Evolutionary conservation across 1,140 invertebrate species (phyloP).

Genomic region (Thaumetopoea pityocampa): DNA sequence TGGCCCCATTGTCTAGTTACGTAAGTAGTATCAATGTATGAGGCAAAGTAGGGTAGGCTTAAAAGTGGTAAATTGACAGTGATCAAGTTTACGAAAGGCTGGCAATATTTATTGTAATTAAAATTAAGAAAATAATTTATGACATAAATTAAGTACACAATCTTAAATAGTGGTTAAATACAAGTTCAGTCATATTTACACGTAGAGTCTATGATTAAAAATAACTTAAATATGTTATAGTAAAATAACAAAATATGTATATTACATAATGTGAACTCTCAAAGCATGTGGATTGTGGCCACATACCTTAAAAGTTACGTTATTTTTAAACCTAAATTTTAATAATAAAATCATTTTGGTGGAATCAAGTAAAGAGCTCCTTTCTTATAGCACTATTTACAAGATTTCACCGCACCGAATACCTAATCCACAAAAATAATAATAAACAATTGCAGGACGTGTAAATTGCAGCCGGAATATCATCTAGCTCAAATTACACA

Average conservation of each 20-base stretch:
- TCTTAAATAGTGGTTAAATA: conserved; percentile 14
- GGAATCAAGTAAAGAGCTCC: conserved; percentile 62
- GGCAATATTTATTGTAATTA: not conserved
- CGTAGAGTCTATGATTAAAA: conserved; percentile 2
- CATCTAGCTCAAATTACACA: too few species aligned
- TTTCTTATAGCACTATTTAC: conserved; percentile 44
- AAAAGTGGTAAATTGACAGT: too few species aligned
- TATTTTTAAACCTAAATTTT: conserved; percentile 20
- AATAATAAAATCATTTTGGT: conserved; percentile 31
- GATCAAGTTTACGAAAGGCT: too few species aligned
- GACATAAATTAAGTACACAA: conserved; percentile 9
- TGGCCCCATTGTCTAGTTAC: too few species aligned
- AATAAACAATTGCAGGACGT: conserved; percentile 26
- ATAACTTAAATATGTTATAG: conserved; percentile 1
- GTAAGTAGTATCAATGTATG: too few species aligned
- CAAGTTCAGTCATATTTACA: conserved; percentile 17
- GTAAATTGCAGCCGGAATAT: too few species aligned
- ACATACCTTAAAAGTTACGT: conserved; percentile 38
- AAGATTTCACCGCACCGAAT: conserved; percentile 44
- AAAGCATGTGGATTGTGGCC: conserved; percentile 35
- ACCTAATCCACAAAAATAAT: conserved; percentile 18
- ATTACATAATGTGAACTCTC: conserved; percentile 16
- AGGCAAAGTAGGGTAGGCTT: too few species aligned
- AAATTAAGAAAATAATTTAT: conserved; percentile 14
- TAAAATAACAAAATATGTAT: conserved; percentile 6